These are phyloP conservation scores for Ascidia mentula DNA, from an alignment of 23 tunicate genomes.

Conservation along the genomic window DNA sequence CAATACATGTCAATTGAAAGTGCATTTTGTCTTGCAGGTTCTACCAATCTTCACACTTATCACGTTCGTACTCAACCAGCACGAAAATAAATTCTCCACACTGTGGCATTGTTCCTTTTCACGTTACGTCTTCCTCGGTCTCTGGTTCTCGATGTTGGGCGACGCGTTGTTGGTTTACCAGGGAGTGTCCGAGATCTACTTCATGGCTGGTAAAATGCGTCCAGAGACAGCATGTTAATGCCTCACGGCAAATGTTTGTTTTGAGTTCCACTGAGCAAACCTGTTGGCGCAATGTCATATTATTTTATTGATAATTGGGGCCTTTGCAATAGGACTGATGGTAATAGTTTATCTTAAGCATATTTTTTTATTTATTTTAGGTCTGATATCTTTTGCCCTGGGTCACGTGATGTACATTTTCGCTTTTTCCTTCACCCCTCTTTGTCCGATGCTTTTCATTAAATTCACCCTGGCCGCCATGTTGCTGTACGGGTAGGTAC, in stretches of 20 bases:
- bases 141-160: conserved; percentile 33
- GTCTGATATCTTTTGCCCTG: conserved; percentile 27
- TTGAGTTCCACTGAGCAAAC: no score
- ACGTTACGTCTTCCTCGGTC: conserved; percentile 23
- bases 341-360: no score
- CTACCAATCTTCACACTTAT: conserved; percentile 25
- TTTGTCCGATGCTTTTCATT: conserved; percentile 1
- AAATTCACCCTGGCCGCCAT: neutral
- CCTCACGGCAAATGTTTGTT: no score
- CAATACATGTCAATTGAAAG: no score
- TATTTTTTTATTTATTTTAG: neutral
- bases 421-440: conserved; percentile 36
- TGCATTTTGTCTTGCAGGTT: conserved; percentile 22
- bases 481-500: neutral
- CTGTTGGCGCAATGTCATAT: no score
- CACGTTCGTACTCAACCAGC: conserved; percentile 11
- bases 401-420: conserved; percentile 41
- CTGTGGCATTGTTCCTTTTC: conserved; percentile 8
- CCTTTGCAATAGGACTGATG: no score
- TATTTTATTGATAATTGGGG: no score
- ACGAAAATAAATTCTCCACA: neutral
- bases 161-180: conserved; percentile 38
- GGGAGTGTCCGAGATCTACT: neutral
- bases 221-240: neutral
- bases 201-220: conserved; percentile 27